Evolutionary conservation across 2,797 vertebrate genomes (phyloP), one percentile per base, ranked within the genome.

Genomic region (Arnoldichthys spilopterus): DNA sequence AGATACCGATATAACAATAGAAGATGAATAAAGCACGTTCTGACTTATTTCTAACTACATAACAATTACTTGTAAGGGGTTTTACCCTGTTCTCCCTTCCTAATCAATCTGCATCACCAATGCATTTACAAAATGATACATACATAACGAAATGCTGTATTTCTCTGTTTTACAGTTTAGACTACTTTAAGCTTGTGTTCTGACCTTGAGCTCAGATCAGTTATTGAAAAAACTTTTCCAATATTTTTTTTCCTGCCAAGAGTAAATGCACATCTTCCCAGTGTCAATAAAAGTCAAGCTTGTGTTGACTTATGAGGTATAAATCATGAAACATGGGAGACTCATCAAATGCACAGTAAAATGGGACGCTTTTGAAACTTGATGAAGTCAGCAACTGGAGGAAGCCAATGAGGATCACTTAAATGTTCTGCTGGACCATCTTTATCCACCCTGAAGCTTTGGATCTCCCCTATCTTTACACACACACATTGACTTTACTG

Each of bases 281-380:
- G 45, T 80, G 76, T 73, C 78, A 78, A 78, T 78, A 76, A 69
- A 80, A 78, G 72, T 81, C 80, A 82, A 61, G 64, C 67, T n/a
- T 72, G n/a, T n/a, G n/a, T n/a, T n/a, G n/a, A 80, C 56, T 66
- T 77, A 51, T 54, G 67, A 76, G 73, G 49, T 71, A 78, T 77
- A 83, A 76, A 76, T 79, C 78, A 71, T 62, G 66, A 79, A 78
- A 71, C 78, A 54, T 78, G 67, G 75, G 43, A 79, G 78, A 47
- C 45, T 77, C 59, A 74, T 82, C 77, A 80, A 70, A 74, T 68
- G 58, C 70, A 51, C 54, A 76, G 56, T 70, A 54, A 82, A 63
- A 53, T 74, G 68, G 76, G 74, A 49, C 32, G 45, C 32, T 76
- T 54, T 75, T 74, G 54, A 81, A 76, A 72, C 59, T 71, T 61